These are phyloP conservation scores for Mesopsocus fuscifrons DNA, from an alignment of 2,888 invertebrate genomes.

Conservation along the genomic window DNA sequence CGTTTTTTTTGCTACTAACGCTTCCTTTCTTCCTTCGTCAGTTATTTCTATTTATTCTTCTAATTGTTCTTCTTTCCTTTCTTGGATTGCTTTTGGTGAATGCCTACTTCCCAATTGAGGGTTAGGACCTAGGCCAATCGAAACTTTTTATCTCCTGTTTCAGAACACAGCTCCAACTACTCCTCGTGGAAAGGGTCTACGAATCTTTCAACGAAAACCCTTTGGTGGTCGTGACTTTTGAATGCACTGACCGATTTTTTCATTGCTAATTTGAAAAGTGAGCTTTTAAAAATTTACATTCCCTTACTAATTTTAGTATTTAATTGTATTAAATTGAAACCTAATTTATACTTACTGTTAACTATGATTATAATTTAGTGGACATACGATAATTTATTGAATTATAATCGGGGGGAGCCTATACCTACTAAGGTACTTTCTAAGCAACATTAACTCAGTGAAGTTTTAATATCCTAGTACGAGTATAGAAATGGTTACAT, in stretches of 20 bases:
- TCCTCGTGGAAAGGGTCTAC: conserved; percentile 1
- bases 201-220: conserved; percentile 4
- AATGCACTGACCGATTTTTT: no score
- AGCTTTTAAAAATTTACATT: no score
- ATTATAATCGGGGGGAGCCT: no score
- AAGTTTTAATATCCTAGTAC: no score
- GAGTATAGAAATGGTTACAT: no score
- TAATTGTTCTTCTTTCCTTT: no score
- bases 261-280: no score
- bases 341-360: background rate
- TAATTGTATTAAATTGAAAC: background rate
- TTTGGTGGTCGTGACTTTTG: conserved; percentile 5
- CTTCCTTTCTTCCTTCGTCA: no score
- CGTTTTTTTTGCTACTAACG: background rate
- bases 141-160: background rate
- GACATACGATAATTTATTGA: background rate
- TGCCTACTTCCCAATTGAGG: background rate
- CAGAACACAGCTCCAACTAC: conserved; percentile 3
- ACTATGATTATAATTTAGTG: background rate
- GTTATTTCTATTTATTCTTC: no score
- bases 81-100: background rate
- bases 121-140: background rate
- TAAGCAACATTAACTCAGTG: no score
- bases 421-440: no score
- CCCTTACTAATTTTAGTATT: no score